Evolutionary conservation across 2,888 invertebrate species (phyloP).

Genomic region (Iselma pallidipennis): DNA sequence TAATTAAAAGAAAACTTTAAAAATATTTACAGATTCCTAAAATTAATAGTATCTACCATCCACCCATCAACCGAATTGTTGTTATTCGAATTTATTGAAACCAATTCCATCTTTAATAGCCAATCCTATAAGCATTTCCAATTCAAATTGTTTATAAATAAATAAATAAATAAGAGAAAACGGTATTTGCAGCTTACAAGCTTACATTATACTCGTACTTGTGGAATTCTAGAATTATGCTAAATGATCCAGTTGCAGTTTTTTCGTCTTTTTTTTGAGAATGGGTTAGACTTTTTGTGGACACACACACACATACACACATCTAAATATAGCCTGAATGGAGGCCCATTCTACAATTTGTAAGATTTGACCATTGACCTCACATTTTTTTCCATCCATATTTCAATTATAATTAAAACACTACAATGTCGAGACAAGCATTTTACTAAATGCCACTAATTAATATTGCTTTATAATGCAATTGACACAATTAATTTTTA

Average conservation of each 20-base stretch:
- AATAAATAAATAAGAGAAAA: not conserved
- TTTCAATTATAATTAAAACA: constrained; percentile 1
- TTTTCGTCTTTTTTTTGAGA: too few relatives aligned
- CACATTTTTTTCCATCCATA: not conserved
- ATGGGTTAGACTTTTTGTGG: not conserved
- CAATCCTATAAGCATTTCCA: not conserved
- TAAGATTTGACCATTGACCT: not conserved
- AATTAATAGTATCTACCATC: too few relatives aligned
- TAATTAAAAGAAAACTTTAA: too few relatives aligned
- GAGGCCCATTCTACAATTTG: not conserved
- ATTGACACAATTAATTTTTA: not conserved
- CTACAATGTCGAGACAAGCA: not conserved
- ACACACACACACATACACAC: too few relatives aligned
- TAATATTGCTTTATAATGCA: not conserved
- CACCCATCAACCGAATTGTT: not conserved
- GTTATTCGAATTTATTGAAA: too few relatives aligned
- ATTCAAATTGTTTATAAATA: not conserved
- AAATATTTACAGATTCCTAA: too few relatives aligned
- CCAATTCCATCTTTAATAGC: not conserved
- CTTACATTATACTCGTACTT: too few relatives aligned
- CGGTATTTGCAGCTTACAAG: not conserved
- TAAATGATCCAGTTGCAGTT: too few relatives aligned
- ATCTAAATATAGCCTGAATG: not conserved
- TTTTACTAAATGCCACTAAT: not conserved
- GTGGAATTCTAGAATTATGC: too few relatives aligned